Base-by-base conservation (phyloP, 1,140 invertebrate genomes). In the Ceratitis capitata region DNA sequence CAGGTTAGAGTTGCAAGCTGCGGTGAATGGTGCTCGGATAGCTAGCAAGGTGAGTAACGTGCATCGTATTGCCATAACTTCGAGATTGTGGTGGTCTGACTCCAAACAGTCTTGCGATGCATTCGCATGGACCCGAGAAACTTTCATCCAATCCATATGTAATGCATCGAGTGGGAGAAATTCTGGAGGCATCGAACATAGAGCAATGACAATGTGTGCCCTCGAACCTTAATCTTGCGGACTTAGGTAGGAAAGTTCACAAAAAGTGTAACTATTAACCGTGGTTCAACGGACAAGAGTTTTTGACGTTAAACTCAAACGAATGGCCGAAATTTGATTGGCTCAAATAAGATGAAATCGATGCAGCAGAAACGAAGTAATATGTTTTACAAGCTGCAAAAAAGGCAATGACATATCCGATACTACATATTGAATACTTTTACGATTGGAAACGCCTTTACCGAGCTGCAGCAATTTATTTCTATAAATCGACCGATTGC, bases 1-100 rank as follows among this genome's bases (percentile, higher is more conserved):
- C 0, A 85, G 91, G 23, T 83, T 93, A 1, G 92, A 93, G 86
- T 85, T 93, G 3, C 88, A n/a, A 58, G 92, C 91, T 3, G 92
- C 92, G 26, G 86, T 86, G 5, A 42, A 56, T 16, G 82, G 86
- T 19, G 74, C 58, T 14, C 23, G 86, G 16, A 16, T 86, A 19
- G 78, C 82, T 16, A 69, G 83, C 1, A 83, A 23, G 58, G 39
- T 86, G n/a, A 42, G 23, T 3, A 49, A 64, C 23, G 16, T 35
- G 47, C 39, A 83, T 6, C 39, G 61, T 9, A 64, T 86, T n/a
- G 29, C 7, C 14, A 39, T 82, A 42, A 32, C 35, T 12, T n/a
- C 58, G n/a, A 42, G 35, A 26, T 9, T 82, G 19, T 86, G 85
- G 32, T 89, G 88, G 88, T 56, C 86, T 1, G 86, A 88, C 64